Conservation (phyloP, 2,113 vertebrate genomes). For the Perca fluviatilis region DNA sequence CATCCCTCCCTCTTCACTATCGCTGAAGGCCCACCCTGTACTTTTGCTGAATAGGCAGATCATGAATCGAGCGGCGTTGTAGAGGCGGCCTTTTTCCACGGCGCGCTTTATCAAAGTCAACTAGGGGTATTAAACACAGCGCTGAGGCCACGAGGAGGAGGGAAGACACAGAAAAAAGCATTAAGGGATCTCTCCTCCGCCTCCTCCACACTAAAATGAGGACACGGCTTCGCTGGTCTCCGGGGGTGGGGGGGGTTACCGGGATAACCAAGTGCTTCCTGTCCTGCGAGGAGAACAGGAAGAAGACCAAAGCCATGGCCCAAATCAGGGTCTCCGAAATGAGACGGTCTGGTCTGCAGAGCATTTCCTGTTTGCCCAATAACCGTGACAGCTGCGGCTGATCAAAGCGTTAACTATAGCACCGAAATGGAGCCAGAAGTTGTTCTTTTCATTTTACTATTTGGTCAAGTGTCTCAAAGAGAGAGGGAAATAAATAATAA, state of each 20-base stretch:
- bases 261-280: background rate
- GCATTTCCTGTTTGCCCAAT: no score
- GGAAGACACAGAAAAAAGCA: background rate
- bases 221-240: slow-evolving; percentile 5
- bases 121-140: slow-evolving; percentile 41
- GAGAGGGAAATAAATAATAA: no score
- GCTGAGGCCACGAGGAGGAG: slow-evolving; percentile 25
- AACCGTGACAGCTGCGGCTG: no score
- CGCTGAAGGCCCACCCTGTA: slow-evolving; percentile 21
- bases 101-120: slow-evolving; percentile 59
- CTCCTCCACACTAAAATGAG: slow-evolving; percentile 26
- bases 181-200: slow-evolving; percentile 10
- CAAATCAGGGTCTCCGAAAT: no score
- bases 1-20: background rate
- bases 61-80: slow-evolving; percentile 46
- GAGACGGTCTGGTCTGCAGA: no score
- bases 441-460: no score
- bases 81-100: slow-evolving; percentile 29
- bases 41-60: slow-evolving; percentile 54
- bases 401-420: no score
- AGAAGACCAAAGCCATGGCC: background rate
- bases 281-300: background rate
- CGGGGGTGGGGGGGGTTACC: background rate
- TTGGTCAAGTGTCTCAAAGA: no score
- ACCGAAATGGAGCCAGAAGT: no score